Percentiles rank a stretch among this genome's conserved stretches.
Conservation (phyloP, 2,797 vertebrate species). For the Crax fasciolata region DNA sequence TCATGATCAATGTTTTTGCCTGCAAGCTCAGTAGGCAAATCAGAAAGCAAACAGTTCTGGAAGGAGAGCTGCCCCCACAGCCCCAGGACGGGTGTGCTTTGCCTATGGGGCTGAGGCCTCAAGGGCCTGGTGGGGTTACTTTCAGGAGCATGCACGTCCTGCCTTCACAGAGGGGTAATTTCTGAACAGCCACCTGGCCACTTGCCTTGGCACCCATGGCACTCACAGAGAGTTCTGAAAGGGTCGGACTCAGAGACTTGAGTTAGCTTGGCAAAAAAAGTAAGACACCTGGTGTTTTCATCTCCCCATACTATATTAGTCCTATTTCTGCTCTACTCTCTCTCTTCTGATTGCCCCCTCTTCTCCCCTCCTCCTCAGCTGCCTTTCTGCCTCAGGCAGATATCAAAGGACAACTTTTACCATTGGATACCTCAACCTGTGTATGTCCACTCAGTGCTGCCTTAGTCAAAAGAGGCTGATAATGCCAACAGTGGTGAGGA, state of each 20-base stretch:
- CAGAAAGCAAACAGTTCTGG: not conserved
- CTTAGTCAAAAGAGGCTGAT: not conserved
- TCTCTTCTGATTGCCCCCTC: fast-evolving
- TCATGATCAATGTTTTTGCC: not conserved
- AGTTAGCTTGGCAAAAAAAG: not conserved
- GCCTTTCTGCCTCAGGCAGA: not conserved
- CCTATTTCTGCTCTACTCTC: not conserved
- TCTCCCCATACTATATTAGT: not conserved
- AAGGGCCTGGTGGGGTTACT: not conserved
- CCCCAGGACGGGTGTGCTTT: not conserved
- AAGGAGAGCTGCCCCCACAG: not conserved
- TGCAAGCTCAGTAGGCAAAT: not conserved
- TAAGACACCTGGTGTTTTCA: not conserved
- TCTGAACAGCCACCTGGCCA: not conserved
- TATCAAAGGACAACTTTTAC: not conserved
- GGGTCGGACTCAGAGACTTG: not conserved
- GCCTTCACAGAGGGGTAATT: not conserved
- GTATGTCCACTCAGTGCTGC: not conserved
- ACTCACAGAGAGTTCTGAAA: not conserved
- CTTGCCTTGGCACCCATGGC: not conserved
- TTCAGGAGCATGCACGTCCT: not conserved
- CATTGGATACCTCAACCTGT: not conserved
- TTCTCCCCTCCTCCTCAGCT: not conserved
- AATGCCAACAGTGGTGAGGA: not conserved
- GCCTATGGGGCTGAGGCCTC: not conserved